Evolutionary conservation across 2,113 vertebrate species (phyloP).

Genomic region (Odontophorus gujanensis): DNA sequence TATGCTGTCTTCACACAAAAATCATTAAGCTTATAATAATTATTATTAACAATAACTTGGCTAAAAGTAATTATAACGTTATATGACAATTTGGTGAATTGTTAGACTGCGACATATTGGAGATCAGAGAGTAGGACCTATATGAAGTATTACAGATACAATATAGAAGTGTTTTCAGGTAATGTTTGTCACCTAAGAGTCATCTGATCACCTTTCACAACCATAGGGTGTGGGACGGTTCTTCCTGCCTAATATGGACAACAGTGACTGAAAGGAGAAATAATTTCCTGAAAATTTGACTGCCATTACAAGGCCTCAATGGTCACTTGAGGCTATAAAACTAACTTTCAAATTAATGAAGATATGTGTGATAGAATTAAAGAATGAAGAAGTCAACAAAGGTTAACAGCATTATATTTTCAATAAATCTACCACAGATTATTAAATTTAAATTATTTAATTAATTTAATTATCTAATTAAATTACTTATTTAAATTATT

Average conservation of each 20-base stretch:
- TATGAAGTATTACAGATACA: background rate
- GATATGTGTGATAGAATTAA: background rate
- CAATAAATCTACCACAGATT: background rate
- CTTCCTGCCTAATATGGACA: background rate
- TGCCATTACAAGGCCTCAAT: background rate
- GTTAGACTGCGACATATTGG: background rate
- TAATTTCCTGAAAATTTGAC: background rate
- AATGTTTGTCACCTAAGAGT: background rate
- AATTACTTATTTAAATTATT: too few relatives aligned
- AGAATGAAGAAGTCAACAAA: background rate
- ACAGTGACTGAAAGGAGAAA: background rate
- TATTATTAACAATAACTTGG: background rate
- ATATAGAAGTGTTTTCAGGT: background rate
- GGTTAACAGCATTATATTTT: background rate
- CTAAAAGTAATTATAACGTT: background rate
- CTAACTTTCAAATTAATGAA: background rate
- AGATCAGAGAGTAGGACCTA: background rate
- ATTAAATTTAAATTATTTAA: too few relatives aligned
- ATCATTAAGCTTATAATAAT: background rate
- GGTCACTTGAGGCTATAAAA: background rate
- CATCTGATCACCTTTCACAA: background rate
- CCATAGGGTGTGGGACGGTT: background rate
- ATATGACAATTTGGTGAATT: background rate
- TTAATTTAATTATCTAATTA: too few relatives aligned
- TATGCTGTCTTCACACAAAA: background rate